Conservation (phyloP, 2,113 vertebrate genomes). For the Sceloporus tristichus region DNA sequence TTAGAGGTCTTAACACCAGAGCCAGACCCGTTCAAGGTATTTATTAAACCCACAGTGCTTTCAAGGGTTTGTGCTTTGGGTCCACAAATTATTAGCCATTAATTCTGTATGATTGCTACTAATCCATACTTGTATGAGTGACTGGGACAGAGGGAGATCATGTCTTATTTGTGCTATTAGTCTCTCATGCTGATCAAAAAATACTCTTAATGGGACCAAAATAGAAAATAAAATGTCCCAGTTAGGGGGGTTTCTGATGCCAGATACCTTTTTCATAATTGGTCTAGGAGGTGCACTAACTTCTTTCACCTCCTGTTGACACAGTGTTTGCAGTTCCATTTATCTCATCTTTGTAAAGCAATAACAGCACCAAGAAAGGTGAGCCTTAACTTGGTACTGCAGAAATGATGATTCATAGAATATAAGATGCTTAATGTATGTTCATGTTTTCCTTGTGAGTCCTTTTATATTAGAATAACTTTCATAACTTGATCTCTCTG, state of each 20-base stretch:
- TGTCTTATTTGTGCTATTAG: not conserved
- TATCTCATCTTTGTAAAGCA: not conserved
- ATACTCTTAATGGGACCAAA: not conserved
- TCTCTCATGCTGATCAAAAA: not conserved
- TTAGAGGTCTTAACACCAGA: slow-evolving; percentile 82
- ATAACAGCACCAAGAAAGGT: not conserved
- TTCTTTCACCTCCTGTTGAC: not conserved
- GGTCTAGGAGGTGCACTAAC: not conserved
- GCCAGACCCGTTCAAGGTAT: slow-evolving; percentile 77
- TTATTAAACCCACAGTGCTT: not conserved
- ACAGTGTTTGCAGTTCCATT: not conserved
- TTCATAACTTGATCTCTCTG: not conserved
- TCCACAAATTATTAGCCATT: not conserved
- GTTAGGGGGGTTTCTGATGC: not conserved
- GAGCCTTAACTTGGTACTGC: not conserved
- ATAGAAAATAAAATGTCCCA: not conserved
- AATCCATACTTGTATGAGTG: not conserved
- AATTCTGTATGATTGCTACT: not conserved
- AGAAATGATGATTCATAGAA: too few relatives aligned
- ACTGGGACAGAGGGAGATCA: not conserved
- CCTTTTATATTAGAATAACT: not conserved
- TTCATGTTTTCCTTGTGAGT: not conserved
- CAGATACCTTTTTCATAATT: not conserved
- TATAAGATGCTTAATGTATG: not conserved
- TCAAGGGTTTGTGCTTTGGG: not conserved